Percentiles rank a stretch among this genome's conserved stretches.
Evolutionary conservation across 1,140 invertebrate genomes (phyloP).

Genomic region (Cylas formicarius): DNA sequence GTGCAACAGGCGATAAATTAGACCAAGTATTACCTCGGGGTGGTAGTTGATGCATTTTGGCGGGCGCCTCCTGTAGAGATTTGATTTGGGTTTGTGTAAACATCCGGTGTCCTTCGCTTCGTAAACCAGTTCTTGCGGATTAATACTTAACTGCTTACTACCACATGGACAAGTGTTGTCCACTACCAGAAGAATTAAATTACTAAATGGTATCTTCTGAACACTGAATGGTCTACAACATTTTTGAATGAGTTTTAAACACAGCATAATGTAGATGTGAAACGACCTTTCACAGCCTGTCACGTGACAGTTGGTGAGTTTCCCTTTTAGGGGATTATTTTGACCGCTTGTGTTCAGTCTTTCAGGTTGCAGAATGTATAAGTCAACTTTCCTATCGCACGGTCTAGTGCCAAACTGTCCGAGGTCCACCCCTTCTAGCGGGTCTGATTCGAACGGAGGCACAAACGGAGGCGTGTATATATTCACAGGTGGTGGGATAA

Average conservation of each 20-base stretch:
- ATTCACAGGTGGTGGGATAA: conserved; percentile 32
- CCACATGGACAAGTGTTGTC: conserved; percentile 85
- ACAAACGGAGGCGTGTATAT: conserved; percentile 34
- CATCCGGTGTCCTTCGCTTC: conserved; percentile 33
- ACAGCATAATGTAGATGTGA: not conserved
- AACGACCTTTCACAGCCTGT: conserved; percentile 79
- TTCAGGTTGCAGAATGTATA: conserved; percentile 77
- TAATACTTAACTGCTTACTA: conserved; percentile 73
- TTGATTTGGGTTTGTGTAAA: conserved; percentile 37
- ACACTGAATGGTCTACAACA: conserved; percentile 81
- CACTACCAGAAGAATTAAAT: conserved; percentile 81
- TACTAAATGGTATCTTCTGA: conserved; percentile 86
- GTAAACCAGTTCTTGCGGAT: conserved; percentile 61
- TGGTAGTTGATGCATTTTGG: conserved; percentile 82
- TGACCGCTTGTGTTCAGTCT: conserved; percentile 69
- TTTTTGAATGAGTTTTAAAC: not conserved
- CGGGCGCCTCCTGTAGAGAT: conserved; percentile 54
- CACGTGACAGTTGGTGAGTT: conserved; percentile 82
- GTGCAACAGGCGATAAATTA: too few species aligned
- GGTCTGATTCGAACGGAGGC: conserved; percentile 40
- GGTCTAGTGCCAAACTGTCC: conserved; percentile 51
- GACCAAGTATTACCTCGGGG: conserved; percentile 56
- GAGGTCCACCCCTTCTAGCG: conserved; percentile 42
- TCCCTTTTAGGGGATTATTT: conserved; percentile 75
- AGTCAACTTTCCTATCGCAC: conserved; percentile 80